Evolutionary conservation across 2,888 invertebrate species (phyloP), one percentile per base, ranked within the genome.

Genomic region (Himalopsyche kuldschensis): DNA sequence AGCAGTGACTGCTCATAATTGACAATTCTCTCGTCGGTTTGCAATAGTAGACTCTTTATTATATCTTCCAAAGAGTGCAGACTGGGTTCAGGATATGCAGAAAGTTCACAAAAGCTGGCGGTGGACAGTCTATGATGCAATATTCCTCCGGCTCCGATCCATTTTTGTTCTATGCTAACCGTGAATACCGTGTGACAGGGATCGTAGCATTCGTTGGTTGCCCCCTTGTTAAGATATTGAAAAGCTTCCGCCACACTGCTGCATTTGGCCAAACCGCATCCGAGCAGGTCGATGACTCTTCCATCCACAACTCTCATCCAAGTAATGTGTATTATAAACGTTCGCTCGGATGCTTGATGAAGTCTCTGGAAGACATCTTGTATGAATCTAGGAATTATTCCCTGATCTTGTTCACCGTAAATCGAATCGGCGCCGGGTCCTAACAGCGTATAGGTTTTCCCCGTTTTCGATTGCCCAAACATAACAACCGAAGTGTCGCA

Each of bases 401-500:
- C 94, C 89, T 95, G 94, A 87, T 95, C 95, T 86, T 93, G 92
- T 88, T 95, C 95, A 88, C 94, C 94, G 85, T 91, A 91, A 83
- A 92, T 92, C 85, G 91, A 91, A 88, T 92, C 92, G 88, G 91
- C 91, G 85, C 91, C 92, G 87, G 94, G 94, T 0, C 95, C 96
- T 89, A 94, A 93, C 46, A 96, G 89, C 0, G 95, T 95, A 88
- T 95, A 95, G 2, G 94, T 94, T 90, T 96, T 96, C 20, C 96
- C 96, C 79, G 94, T 93, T 47, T 91, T 92, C 11, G 90, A 90
- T 88, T 95, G 94, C 0, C 95, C 95, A 87, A 94, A 93, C 32
- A 94, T 93, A 11, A 95, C 94, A 63, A 95, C 93, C 1, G 95
- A 95, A n/a, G 95, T 94, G 90, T 95, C 95, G 88, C 95, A 95